These are phyloP conservation scores for Procambarus virginalis DNA, from an alignment of 1,140 invertebrate genomes.

Conservation along the genomic window DNA sequence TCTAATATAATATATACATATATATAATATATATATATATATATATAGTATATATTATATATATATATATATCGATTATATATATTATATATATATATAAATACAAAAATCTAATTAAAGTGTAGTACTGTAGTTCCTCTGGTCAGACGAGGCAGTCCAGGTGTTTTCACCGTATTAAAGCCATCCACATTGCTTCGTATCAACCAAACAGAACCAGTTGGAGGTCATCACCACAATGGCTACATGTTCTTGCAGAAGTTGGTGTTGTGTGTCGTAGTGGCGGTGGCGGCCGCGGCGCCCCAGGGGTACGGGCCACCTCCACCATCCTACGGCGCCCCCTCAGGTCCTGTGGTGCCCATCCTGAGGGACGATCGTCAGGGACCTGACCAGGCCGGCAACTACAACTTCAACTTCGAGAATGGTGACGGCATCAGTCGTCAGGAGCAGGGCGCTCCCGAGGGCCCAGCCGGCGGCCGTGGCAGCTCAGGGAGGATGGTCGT, in stretches of 20 bases:
- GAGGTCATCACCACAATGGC: too few species aligned
- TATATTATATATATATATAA: too few species aligned
- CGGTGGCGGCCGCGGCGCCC: neutral
- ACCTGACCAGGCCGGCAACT: conserved; percentile 6
- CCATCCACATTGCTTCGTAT: too few species aligned
- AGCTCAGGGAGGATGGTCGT: conserved; percentile 5
- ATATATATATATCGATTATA: too few species aligned
- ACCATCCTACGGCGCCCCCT: neutral
- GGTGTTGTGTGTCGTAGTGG: neutral
- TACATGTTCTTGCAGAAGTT: neutral
- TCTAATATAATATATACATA: too few species aligned
- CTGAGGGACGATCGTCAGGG: conserved; percentile 1
- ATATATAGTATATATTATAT: too few species aligned
- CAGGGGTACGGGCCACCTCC: neutral
- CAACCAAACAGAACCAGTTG: too few species aligned
- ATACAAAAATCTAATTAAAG: too few species aligned
- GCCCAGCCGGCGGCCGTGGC: neutral
- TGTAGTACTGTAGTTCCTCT: too few species aligned
- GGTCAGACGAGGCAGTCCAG: too few species aligned
- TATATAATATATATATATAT: too few species aligned
- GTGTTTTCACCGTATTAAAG: too few species aligned
- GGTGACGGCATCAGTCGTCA: conserved; percentile 7
- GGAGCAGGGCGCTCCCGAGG: neutral
- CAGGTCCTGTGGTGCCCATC: neutral
- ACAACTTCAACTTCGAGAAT: neutral